These are phyloP conservation scores for Drosophila infuscata DNA, from an alignment of 2,888 invertebrate genomes.

Conservation along the genomic window DNA sequence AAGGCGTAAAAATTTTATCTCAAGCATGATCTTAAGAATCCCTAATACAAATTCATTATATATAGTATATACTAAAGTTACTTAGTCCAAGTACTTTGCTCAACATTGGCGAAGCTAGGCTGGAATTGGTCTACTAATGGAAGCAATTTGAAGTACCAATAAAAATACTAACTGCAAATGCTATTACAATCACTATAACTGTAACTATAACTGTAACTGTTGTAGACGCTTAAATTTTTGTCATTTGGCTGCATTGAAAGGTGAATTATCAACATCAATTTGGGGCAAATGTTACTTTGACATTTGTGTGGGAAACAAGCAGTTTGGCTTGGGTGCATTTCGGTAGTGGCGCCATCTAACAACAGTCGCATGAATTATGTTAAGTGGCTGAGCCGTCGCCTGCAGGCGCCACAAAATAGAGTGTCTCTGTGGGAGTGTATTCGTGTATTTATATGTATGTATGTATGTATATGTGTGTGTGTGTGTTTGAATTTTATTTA, in stretches of 20 bases:
- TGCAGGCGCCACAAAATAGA: constrained; percentile 47
- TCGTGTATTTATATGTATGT: not conserved
- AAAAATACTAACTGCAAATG: constrained; percentile 17
- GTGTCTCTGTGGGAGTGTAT: not conserved
- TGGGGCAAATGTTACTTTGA: constrained; percentile 23
- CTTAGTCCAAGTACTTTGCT: not conserved
- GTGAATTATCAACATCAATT: constrained; percentile 12
- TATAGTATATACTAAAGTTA: not conserved
- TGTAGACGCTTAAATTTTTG: constrained; percentile 16
- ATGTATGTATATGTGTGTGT: not conserved
- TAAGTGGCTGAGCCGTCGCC: constrained; percentile 65
- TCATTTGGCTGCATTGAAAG: constrained; percentile 31
- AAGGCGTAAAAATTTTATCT: not conserved
- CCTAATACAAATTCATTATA: not conserved
- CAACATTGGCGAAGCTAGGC: not conserved
- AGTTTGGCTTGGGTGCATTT: constrained; percentile 36
- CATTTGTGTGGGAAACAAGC: constrained; percentile 19
- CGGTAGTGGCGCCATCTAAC: constrained; percentile 53
- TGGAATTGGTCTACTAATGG: not conserved
- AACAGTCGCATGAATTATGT: constrained; percentile 66
- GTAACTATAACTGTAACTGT: constrained; percentile 22
- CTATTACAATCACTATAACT: constrained; percentile 37
- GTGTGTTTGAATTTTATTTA: constrained; percentile 57
- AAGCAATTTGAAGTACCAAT: constrained; percentile 17
- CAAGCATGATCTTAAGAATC: not conserved